phyloP scores from a whole-genome alignment of 2,888 invertebrate genomes.

The Cosmopolites sordidus region DNA sequence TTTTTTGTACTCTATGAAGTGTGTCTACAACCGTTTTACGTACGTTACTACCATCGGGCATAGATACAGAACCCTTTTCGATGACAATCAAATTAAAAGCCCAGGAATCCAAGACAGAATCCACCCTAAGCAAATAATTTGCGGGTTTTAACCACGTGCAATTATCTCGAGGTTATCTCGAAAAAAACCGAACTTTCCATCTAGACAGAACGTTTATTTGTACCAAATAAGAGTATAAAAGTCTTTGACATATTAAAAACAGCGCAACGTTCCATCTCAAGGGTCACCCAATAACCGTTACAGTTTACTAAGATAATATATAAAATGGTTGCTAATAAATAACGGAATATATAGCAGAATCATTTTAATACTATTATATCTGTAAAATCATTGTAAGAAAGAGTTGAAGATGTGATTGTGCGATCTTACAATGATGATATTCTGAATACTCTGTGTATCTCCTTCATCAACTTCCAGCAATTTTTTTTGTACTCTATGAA shows the following conservation, averaged over 20 bases:
- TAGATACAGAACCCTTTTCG: slow-evolving; percentile 40
- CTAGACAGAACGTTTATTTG: too few species aligned
- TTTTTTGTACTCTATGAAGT: slow-evolving; percentile 60
- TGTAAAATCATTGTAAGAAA: slow-evolving; percentile 41
- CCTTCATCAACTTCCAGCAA: slow-evolving; percentile 67
- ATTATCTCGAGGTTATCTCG: too few species aligned
- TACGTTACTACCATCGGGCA: slow-evolving; percentile 68
- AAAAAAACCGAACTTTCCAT: too few species aligned
- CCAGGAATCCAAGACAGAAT: slow-evolving; percentile 55
- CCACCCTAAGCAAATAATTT: slow-evolving; percentile 50
- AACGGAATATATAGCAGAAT: too few species aligned
- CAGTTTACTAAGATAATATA: too few species aligned
- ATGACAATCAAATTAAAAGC: slow-evolving; percentile 53
- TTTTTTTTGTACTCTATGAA: slow-evolving; percentile 61
- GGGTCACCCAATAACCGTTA: too few species aligned
- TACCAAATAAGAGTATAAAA: too few species aligned
- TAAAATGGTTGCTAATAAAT: too few species aligned
- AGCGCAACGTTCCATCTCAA: too few species aligned
- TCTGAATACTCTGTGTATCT: slow-evolving; percentile 68
- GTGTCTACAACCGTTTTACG: slow-evolving; percentile 59
- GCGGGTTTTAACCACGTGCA: too few species aligned
- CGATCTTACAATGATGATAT: slow-evolving; percentile 43
- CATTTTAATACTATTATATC: too few species aligned
- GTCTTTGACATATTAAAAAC: too few species aligned
- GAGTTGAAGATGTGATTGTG: not conserved